These are phyloP conservation scores for Drosophila borealis DNA, from an alignment of 2,888 invertebrate genomes.

Conservation along the genomic window DNA sequence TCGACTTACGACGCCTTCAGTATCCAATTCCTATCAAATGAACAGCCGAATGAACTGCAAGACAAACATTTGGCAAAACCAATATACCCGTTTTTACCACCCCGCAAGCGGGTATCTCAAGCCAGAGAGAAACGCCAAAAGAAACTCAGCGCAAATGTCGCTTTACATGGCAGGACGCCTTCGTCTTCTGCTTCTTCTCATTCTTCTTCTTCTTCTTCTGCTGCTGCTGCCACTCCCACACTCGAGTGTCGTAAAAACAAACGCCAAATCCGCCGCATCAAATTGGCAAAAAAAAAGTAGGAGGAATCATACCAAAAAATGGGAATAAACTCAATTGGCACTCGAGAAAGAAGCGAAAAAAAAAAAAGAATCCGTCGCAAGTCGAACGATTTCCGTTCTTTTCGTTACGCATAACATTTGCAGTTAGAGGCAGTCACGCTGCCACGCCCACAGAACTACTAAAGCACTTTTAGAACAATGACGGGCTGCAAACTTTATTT, in stretches of 20 bases:
- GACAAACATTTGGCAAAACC: no score
- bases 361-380: conserved; percentile 24
- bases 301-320: conserved; percentile 4
- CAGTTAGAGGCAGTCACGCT: conserved; percentile 62
- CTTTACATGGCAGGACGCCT: conserved; percentile 69
- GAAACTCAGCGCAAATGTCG: conserved; percentile 48
- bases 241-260: conserved; percentile 71
- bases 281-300: conserved; percentile 47
- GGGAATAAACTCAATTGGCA: conserved; percentile 62
- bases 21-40: no score
- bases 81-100: no score
- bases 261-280: conserved; percentile 76
- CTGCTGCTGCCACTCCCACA: conserved; percentile 10
- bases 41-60: no score
- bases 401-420: conserved; percentile 66
- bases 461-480: conserved; percentile 64
- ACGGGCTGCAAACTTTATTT: conserved; percentile 65
- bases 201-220: background rate
- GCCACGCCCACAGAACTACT: conserved; percentile 62
- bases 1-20: no score
- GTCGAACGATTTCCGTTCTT: conserved; percentile 31
- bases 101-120: no score
- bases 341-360: conserved; percentile 21
- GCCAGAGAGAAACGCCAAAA: conserved; percentile 1
- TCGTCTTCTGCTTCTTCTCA: background rate